Base-by-base conservation (phyloP, 2,888 invertebrate species). In the Corbicula japonica region DNA sequence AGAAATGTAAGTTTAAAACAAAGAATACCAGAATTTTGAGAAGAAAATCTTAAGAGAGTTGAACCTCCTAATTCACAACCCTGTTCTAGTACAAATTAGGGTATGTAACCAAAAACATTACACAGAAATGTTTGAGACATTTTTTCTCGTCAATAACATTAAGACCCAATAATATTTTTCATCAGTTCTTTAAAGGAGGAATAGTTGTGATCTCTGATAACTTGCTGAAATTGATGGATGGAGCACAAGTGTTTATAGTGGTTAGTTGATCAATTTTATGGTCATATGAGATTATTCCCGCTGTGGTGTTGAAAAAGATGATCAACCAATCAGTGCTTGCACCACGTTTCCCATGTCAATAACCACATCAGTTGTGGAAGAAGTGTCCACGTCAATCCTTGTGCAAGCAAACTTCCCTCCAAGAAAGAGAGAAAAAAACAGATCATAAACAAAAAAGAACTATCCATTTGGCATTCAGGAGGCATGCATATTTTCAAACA, bases 141-240 rank as follows among this genome's bases (percentile, higher is more conserved):
- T 61, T 38, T 38, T 61, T 61, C 61, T 38, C 35, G 38, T 61
- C 61, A 35, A 54, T 26, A 54, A 15, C 54, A 21, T 38, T 61
- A 61, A 38, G 61, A 61, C 2, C 61, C 61, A 61, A 61, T 61
- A 18, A 61, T 38, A 38, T 61, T 15, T 38, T 61, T 61, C 61
- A 61, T 61, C 41, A 61, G 41, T 61, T 61, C 61, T 61, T 61
- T 41, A 61, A 61, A 61, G n/a, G 61, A 61, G 23, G 38, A 35
- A 61, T 61, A 61, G 23, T 35, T n/a, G n/a, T 38, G 26, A 61
- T 44, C 41, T 61, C 61, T 38, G 61, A 61, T 38, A 61, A 5
- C 41, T 21, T 61, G 38, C 61, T 38, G 61, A 61, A 61, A 61
- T 61, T 61, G 61, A 21, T 38, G 26, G 54, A 54, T 54, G 54